Evolutionary conservation across 2,888 invertebrate genomes (phyloP), one percentile per base, ranked within the genome.

Genomic region (Malthinus seriepunctatus): DNA sequence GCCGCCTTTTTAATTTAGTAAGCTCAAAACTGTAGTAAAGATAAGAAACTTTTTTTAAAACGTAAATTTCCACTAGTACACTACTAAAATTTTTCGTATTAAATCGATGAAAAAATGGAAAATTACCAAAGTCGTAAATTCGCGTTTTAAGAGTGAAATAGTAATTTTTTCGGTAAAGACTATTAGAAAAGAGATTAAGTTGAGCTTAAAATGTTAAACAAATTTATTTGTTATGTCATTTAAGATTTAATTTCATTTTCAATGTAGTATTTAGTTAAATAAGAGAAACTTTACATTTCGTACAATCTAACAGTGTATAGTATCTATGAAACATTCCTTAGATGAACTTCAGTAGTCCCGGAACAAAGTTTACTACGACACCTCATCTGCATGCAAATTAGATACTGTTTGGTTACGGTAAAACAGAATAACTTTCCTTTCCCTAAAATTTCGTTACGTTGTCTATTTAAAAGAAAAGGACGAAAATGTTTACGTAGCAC

Each of bases 371-470:
- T 69, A 69, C 66, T 66, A 69, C 74, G 73, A 73, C 74, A 73
- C 72, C 74, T 74, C 75, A 76, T 76, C 74, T 76, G 73, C 76
- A 76, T 76, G 75, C 72, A 76, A 75, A 76, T 76, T 74, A 75
- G 75, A 73, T 75, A 73, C 73, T 73, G 74, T 72, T 72, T 71
- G 72, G 71, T 73, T 71, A 69, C 68, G 67, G 67, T 66, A 66
- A 65, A 67, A 68, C 69, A 61, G 58, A 67, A 67, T 64, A 60
- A 64, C 64, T 66, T 65, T 51, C 55, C 52, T 56, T 51, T 55
- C 55, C 62, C 53, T 53, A 56, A 58, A 47, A 51, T 55, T 39
- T 45, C 23, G 48, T 52, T 56, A 49, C 45, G 35, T 48, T 11
- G 6, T 9, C 32, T 46, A 23, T 31, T 42, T 56, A 47, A 61